Conservation (phyloP, 2,797 vertebrate species). For the Pangasius krempfi region DNA sequence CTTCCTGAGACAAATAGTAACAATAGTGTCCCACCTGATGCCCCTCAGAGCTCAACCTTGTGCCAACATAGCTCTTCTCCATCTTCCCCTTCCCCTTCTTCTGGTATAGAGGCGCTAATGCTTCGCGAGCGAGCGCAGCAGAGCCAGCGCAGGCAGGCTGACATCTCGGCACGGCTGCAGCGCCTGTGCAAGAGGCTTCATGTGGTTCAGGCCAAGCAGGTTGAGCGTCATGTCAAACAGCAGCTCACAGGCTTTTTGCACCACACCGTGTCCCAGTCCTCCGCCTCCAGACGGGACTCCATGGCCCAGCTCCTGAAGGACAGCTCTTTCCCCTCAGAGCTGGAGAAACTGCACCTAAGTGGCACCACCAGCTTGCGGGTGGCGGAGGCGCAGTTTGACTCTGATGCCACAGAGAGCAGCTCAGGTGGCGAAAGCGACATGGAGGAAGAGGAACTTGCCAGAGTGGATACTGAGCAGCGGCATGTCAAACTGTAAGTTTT, state of each 20-base stretch:
- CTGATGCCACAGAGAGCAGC: slow-evolving; percentile 96
- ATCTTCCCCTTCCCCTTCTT: slow-evolving; percentile 65
- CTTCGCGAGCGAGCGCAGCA: slow-evolving; percentile 85
- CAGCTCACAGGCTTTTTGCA: slow-evolving; percentile 93
- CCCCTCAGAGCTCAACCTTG: slow-evolving; percentile 48
- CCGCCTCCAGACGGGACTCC: slow-evolving; percentile 75
- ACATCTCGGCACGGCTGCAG: slow-evolving; percentile 89
- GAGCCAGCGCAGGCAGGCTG: slow-evolving; percentile 81
- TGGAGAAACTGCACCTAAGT: slow-evolving; percentile 90
- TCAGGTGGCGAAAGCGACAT: slow-evolving; percentile 95
- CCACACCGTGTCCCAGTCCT: slow-evolving; percentile 82
- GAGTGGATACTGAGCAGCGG: slow-evolving; percentile 87
- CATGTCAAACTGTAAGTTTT: slow-evolving; percentile 92
- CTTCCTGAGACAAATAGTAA: slow-evolving; percentile 67
- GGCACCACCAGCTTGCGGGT: slow-evolving; percentile 86
- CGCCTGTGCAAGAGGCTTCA: slow-evolving; percentile 93
- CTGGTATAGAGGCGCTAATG: slow-evolving; percentile 77
- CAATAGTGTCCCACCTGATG: slow-evolving; percentile 54
- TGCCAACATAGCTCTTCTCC: slow-evolving; percentile 62
- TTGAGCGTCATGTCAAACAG: slow-evolving; percentile 95
- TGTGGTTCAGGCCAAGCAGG: slow-evolving; percentile 97
- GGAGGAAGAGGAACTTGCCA: slow-evolving; percentile 91
- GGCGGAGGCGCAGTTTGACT: slow-evolving; percentile 92
- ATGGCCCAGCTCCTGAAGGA: slow-evolving; percentile 87
- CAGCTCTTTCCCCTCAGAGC: slow-evolving; percentile 84